phyloP scores from a whole-genome alignment of 2,888 invertebrate species.

The Pinctada fucata region DNA sequence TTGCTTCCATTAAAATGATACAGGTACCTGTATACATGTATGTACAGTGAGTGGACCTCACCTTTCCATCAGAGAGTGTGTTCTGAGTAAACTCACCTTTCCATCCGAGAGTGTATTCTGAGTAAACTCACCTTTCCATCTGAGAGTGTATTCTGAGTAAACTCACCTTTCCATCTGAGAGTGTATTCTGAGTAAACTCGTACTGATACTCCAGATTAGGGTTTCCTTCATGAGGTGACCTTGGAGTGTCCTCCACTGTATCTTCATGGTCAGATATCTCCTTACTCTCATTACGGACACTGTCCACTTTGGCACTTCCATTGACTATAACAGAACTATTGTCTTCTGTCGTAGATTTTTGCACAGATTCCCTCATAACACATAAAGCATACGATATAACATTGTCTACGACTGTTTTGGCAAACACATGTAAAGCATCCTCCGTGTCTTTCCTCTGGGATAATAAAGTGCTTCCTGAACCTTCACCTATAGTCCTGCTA shows the following conservation, averaged over 20 bases:
- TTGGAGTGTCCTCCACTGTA: conserved; percentile 7
- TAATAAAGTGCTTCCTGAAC: background rate
- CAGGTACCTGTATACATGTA: no score
- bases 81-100: conserved; percentile 66
- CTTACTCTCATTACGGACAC: background rate
- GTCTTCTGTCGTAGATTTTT: background rate
- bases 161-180: conserved; percentile 70
- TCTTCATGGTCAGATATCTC: background rate
- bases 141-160: background rate
- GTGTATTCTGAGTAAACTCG: conserved; percentile 65
- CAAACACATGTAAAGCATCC: background rate
- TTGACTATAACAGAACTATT: background rate
- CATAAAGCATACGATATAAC: conserved; percentile 7
- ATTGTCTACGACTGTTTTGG: conserved; percentile 24
- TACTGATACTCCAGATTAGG: conserved; percentile 46
- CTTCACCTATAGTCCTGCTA: no score
- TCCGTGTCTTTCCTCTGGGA: background rate
- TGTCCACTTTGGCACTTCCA: conserved; percentile 1
- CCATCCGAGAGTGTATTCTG: conserved; percentile 50
- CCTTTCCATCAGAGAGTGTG: conserved; percentile 70
- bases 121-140: conserved; percentile 65
- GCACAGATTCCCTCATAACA: no score
- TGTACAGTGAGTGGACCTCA: conserved; percentile 24
- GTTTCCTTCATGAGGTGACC: background rate
- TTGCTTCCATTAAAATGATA: no score